Conservation (phyloP, 2,888 invertebrate species). For the Lepidonotus clava region DNA sequence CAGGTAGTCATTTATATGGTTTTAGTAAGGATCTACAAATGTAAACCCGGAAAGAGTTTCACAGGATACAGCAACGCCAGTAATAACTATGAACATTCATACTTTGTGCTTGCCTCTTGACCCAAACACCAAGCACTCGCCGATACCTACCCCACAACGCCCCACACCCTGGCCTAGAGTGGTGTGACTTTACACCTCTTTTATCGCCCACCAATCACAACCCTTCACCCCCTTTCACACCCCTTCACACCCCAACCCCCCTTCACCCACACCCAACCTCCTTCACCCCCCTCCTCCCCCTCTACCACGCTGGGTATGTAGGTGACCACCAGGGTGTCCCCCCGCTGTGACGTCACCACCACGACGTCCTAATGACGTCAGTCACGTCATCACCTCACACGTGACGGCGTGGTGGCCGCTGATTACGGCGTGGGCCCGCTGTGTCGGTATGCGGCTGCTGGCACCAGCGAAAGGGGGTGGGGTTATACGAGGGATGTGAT, state of each 20-base stretch:
- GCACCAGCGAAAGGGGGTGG: too few relatives aligned
- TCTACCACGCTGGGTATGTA: neutral
- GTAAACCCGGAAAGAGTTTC: too few relatives aligned
- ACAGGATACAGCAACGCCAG: too few relatives aligned
- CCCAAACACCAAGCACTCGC: too few relatives aligned
- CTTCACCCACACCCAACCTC: neutral
- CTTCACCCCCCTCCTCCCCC: neutral
- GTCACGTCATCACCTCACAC: conserved; percentile 43
- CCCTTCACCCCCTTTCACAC: neutral
- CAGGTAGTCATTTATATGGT: too few relatives aligned
- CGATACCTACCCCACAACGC: too few relatives aligned
- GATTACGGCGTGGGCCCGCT: conserved; percentile 22
- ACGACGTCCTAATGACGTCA: conserved; percentile 22
- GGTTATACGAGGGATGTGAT: too few relatives aligned
- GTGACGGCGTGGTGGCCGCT: conserved; percentile 9
- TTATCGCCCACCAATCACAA: neutral
- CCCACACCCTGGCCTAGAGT: too few relatives aligned
- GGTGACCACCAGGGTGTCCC: neutral
- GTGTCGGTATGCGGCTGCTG: conserved; percentile 36
- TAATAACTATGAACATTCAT: too few relatives aligned
- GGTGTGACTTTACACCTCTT: too few relatives aligned
- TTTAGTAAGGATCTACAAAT: too few relatives aligned
- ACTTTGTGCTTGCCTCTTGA: too few relatives aligned
- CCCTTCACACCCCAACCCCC: neutral
- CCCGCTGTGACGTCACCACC: conserved; percentile 1